Base-by-base conservation (phyloP, 2,888 invertebrate genomes). In the Chrysolina oricalcia region DNA sequence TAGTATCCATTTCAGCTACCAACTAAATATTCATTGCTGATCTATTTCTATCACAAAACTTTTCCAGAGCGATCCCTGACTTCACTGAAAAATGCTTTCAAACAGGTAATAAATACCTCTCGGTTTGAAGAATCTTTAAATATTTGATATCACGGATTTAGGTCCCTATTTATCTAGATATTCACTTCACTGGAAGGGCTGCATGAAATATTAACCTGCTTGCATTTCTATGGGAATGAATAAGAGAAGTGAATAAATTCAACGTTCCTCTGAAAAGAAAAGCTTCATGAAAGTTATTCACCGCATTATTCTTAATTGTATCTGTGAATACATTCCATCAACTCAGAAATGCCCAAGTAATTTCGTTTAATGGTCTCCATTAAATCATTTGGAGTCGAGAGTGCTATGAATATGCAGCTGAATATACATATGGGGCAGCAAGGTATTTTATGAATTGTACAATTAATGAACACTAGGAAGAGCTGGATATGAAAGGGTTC, bases 181-280 rank as follows among this genome's bases (percentile, higher is more conserved):
- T 67, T 23, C 35, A 40, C 56, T 53, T 27, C 59, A 35, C 15
- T 59, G 27, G 35, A 35, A 23, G 15, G 15, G n/a, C 53, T 13
- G 19, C 11, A 53, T 68, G 68, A 68, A 53, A 68, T 68, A 68
- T 68, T 53, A 68, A 48, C 27, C 40, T 11, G 19, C 56, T 40
- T 35, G 53, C 40, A 53, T 68, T 53, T 68, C 56, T 56, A 67
- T 62, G 69, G 21, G 63, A 62, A 73, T 73, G 71, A 71, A 68
- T 67, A 62, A 67, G 35, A 13, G n/a, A 27, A 13, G 35, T 71
- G 70, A 70, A 74, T 74, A 70, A 53, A 74, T 74, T 74, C 70
- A 71, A 15, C 27, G 43, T 50, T 74, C 67, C 23, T 56, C 21
- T 41, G 62, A 41, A 66, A 66, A 35, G 67, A 62, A 50, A 53